phyloP scores from a whole-genome alignment of 2,797 vertebrate species.

The Basileuterus tristriatus region DNA sequence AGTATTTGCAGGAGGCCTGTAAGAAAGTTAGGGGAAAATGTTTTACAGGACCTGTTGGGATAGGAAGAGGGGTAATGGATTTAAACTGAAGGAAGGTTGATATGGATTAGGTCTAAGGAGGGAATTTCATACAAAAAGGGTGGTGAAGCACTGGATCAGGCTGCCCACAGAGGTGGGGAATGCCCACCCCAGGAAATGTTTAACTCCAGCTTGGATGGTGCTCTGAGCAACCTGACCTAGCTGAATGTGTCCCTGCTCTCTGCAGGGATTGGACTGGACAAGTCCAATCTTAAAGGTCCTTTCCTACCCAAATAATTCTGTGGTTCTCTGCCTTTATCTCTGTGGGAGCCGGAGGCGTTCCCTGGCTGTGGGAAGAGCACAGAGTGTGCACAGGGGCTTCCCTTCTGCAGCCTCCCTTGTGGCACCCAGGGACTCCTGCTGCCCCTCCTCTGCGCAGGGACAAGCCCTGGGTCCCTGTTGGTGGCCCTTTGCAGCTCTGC shows the following conservation, averaged over 20 bases:
- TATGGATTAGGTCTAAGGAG: too few species aligned
- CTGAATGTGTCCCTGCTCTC: too few species aligned
- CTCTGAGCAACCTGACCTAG: neutral
- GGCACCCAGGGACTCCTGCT: accelerated
- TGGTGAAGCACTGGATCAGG: neutral
- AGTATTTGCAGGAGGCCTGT: neutral
- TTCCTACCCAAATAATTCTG: neutral
- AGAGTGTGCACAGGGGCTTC: accelerated
- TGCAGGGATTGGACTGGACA: too few species aligned
- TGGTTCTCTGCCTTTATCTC: neutral
- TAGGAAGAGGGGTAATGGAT: neutral
- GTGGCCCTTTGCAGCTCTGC: neutral
- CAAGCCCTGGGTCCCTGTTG: accelerated
- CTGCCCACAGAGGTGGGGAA: neutral
- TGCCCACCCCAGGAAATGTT: neutral
- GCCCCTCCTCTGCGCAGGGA: accelerated
- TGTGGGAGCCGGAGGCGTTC: accelerated
- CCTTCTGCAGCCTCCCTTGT: accelerated
- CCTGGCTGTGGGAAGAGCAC: accelerated
- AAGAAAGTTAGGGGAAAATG: neutral
- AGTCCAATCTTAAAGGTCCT: neutral
- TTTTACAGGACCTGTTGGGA: neutral
- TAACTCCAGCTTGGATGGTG: too few species aligned
- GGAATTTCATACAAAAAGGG: neutral
- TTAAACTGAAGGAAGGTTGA: neutral